Conservation (phyloP, 2,113 vertebrate genomes). For the Osmerus mordax region DNA sequence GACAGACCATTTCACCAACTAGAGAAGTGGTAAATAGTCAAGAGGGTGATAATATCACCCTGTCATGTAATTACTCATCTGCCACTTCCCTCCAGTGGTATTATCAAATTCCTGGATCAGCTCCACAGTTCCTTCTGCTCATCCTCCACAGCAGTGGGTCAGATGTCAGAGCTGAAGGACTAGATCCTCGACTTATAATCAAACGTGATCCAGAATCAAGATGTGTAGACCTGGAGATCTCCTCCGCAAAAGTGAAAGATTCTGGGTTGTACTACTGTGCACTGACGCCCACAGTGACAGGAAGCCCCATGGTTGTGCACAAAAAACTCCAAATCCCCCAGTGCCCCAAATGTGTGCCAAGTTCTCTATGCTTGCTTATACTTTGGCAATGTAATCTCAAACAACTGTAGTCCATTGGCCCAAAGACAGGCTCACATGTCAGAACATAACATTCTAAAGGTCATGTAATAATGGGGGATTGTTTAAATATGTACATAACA, state of each 20-base stretch:
- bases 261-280: slow-evolving; percentile 40
- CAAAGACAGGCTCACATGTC: too few relatives aligned
- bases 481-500: too few relatives aligned
- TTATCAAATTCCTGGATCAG: slow-evolving; percentile 11
- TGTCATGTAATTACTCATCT: not conserved
- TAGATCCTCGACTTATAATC: not conserved
- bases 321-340: too few relatives aligned
- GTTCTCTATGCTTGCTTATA: too few relatives aligned
- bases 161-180: not conserved
- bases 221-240: slow-evolving; percentile 22
- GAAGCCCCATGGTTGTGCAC: too few relatives aligned
- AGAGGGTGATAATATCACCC: not conserved
- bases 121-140: slow-evolving; percentile 2
- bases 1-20: not conserved
- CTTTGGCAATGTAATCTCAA: too few relatives aligned
- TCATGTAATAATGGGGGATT: too few relatives aligned
- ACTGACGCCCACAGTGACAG: slow-evolving; percentile 26
- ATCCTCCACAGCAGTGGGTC: not conserved
- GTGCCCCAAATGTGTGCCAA: too few relatives aligned
- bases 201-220: not conserved
- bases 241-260: slow-evolving; percentile 18
- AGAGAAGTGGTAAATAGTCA: not conserved
- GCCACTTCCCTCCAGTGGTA: slow-evolving; percentile 6
- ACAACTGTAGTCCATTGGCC: too few relatives aligned
- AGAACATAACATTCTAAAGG: too few relatives aligned